phyloP scores from a whole-genome alignment of 2,797 vertebrate species.

The Streptopelia turtur region DNA sequence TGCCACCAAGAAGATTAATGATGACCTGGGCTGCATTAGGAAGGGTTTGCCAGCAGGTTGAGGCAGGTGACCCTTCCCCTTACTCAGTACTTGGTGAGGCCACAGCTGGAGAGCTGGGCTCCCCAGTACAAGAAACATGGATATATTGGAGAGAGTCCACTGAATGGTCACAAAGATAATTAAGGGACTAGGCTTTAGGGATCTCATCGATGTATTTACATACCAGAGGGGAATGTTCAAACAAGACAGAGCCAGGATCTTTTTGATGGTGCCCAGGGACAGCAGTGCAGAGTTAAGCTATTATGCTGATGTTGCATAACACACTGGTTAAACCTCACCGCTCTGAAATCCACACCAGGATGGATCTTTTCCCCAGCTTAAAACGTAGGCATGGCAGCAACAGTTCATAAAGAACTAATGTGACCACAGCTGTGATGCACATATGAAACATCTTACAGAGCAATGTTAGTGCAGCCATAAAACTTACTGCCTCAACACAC shows the following conservation, averaged over 20 bases:
- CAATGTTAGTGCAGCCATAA: slow-evolving; percentile 25
- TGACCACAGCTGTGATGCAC: slow-evolving; percentile 28
- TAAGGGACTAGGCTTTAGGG: not conserved
- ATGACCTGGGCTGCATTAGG: not conserved
- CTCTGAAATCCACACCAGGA: slow-evolving; percentile 5
- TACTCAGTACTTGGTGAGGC: not conserved
- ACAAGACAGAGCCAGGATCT: not conserved
- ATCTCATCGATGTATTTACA: not conserved
- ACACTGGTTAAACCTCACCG: not conserved
- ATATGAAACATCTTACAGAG: slow-evolving; percentile 16
- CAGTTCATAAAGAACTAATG: slow-evolving; percentile 18
- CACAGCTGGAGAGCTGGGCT: not conserved
- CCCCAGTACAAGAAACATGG: not conserved
- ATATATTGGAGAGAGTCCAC: not conserved
- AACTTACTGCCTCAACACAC: not conserved
- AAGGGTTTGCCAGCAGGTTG: not conserved
- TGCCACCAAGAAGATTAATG: accelerated
- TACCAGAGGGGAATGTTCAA: not conserved
- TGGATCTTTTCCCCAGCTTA: not conserved
- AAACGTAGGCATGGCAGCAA: not conserved
- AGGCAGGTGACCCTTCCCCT: not conserved
- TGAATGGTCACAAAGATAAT: accelerated
- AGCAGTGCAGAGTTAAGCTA: not conserved
- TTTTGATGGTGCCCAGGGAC: not conserved
- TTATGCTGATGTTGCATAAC: not conserved